These are phyloP conservation scores for Drosophila simulans DNA, from an alignment of 1,140 invertebrate species.

Conservation along the genomic window DNA sequence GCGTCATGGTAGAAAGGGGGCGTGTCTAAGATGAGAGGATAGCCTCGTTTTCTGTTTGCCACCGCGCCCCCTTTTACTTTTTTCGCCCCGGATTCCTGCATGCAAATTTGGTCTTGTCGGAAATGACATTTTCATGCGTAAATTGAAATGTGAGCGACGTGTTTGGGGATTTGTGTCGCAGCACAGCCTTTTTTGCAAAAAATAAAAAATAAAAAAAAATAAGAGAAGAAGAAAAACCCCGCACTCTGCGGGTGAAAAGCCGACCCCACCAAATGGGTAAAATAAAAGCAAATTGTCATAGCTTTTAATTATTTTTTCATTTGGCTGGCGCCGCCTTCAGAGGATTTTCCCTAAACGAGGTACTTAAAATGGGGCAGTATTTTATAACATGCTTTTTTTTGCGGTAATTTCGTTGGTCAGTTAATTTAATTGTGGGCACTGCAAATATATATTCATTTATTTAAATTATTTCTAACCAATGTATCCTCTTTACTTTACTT, in stretches of 20 bases:
- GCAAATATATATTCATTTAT: neutral
- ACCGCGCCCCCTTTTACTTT: slow-evolving; percentile 1
- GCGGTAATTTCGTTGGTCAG: slow-evolving; percentile 9
- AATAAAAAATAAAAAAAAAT: neutral
- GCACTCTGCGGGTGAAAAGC: neutral
- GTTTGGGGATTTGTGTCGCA: slow-evolving; percentile 73
- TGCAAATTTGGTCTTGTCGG: slow-evolving; percentile 80
- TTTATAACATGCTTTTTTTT: slow-evolving; percentile 1
- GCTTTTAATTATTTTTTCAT: slow-evolving; percentile 78
- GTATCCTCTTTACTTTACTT: slow-evolving; percentile 18
- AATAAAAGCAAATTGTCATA: slow-evolving; percentile 74
- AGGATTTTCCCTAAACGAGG: slow-evolving; percentile 8
- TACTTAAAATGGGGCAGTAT: slow-evolving; percentile 8
- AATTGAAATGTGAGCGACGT: slow-evolving; percentile 84
- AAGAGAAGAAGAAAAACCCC: neutral
- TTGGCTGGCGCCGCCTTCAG: neutral
- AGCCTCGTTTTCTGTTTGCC: slow-evolving; percentile 41
- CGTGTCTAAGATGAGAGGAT: slow-evolving; percentile 45
- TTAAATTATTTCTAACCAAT: neutral
- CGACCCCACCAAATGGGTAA: slow-evolving; percentile 10
- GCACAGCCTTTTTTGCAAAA: neutral
- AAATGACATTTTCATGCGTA: slow-evolving; percentile 84
- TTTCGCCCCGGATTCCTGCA: slow-evolving; percentile 62
- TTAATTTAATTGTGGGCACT: slow-evolving; percentile 22
- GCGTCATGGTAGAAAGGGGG: neutral